These are phyloP conservation scores for Sterrhoptilus dennistouni DNA, from an alignment of 2,113 vertebrate genomes.

Conservation along the genomic window DNA sequence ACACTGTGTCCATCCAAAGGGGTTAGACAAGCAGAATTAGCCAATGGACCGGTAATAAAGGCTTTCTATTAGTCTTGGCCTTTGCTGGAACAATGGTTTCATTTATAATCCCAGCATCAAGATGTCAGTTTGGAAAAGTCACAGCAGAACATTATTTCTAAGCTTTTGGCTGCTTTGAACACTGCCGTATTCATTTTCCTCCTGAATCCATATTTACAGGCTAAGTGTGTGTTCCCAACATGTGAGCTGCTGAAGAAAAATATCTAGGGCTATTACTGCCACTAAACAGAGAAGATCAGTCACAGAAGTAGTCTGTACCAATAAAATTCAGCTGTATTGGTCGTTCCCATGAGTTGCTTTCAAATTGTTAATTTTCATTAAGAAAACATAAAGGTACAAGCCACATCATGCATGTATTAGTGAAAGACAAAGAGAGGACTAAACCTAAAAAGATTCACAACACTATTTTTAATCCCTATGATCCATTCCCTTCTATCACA, in stretches of 20 bases:
- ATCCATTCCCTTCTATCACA: neutral
- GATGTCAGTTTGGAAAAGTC: constrained; percentile 62
- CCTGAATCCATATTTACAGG: constrained; percentile 49
- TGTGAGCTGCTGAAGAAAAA: constrained; percentile 47
- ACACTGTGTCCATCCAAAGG: constrained; percentile 58
- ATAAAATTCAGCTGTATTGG: neutral
- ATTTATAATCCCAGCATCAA: constrained; percentile 64
- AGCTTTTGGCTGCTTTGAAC: constrained; percentile 54
- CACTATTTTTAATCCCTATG: neutral
- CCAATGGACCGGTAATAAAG: constrained; percentile 53
- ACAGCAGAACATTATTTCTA: constrained; percentile 65
- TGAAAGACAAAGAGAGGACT: neutral
- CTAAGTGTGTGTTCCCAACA: constrained; percentile 26
- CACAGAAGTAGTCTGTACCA: neutral
- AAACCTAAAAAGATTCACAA: neutral
- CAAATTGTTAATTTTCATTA: constrained; percentile 17
- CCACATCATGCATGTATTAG: neutral
- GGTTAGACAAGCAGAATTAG: constrained; percentile 69
- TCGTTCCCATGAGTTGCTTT: neutral
- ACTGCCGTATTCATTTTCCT: constrained; percentile 46
- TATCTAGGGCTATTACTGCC: neutral
- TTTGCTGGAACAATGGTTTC: constrained; percentile 54
- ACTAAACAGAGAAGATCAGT: constrained; percentile 14
- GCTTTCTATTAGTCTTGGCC: constrained; percentile 60
- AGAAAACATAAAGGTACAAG: constrained; percentile 1